These are phyloP conservation scores for Toxotes lorentzi DNA, from an alignment of 2,797 vertebrate genomes.

Conservation along the genomic window DNA sequence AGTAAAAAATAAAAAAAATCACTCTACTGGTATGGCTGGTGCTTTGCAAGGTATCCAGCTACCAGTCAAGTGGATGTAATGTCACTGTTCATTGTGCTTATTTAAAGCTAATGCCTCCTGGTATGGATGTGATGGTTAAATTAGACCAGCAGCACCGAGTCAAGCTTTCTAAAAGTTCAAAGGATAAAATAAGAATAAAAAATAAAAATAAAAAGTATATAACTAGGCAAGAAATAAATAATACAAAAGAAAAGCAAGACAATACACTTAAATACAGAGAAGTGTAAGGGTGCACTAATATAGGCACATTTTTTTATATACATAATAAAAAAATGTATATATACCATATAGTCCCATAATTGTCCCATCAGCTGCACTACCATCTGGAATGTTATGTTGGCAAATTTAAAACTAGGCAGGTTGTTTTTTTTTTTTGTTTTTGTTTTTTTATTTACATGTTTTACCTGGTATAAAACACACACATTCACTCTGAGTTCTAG, in stretches of 20 bases:
- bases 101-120: constrained; percentile 28
- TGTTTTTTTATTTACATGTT: neutral
- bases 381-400: neutral
- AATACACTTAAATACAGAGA: no score
- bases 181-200: no score
- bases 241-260: no score
- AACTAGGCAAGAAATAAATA: no score
- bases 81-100: constrained; percentile 9
- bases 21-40: neutral
- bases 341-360: no score
- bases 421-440: neutral
- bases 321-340: no score
- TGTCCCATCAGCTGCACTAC: neutral
- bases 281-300: no score
- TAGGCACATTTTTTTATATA: no score
- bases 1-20: neutral
- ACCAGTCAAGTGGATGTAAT: constrained; percentile 3
- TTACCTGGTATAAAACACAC: neutral
- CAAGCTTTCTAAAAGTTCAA: no score
- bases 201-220: no score
- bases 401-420: neutral
- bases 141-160: constrained; percentile 1
- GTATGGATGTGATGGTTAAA: constrained; percentile 18
- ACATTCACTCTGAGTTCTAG: neutral
- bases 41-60: neutral